A percentile compares a stretch with the other conserved stretches of the same genome.
Conservation (phyloP, 2,888 invertebrate species). For the Pteria penguin region DNA sequence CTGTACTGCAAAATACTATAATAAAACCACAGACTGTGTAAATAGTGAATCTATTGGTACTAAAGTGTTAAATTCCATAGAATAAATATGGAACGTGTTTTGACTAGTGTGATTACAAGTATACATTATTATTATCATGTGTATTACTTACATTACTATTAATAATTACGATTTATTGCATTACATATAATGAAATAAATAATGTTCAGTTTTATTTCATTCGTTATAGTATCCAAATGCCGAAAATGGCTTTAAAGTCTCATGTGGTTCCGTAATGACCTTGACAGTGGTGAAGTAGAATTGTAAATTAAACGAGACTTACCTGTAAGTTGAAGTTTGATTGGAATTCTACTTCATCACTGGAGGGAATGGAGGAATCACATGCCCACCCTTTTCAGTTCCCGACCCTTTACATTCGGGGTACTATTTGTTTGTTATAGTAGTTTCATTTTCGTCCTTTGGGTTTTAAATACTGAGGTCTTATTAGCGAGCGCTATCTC, state of each 20-base stretch:
- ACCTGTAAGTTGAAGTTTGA: neutral
- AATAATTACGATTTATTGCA: too few species aligned
- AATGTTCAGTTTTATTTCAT: neutral
- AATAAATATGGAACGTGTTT: too few species aligned
- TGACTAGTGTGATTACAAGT: neutral
- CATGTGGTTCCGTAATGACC: conserved; percentile 19
- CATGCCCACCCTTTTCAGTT: neutral
- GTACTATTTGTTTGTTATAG: too few species aligned
- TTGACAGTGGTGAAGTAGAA: conserved; percentile 25
- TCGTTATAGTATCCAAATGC: neutral
- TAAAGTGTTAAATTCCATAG: too few species aligned
- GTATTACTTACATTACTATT: neutral
- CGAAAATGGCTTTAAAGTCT: neutral
- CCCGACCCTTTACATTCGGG: too few species aligned
- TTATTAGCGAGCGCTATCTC: neutral
- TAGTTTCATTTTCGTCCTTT: too few species aligned
- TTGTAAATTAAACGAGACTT: neutral
- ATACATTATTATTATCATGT: neutral
- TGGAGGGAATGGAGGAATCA: conserved; percentile 11
- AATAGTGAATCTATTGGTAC: too few species aligned
- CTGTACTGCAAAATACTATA: neutral
- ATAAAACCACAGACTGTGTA: too few species aligned
- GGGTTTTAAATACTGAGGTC: conserved; percentile 10
- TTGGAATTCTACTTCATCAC: conserved; percentile 16
- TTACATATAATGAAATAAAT: too few species aligned